Evolutionary conservation across 2,797 vertebrate species (phyloP), one percentile per base, ranked within the genome.

Genomic region (Oreochromis mossambicus): DNA sequence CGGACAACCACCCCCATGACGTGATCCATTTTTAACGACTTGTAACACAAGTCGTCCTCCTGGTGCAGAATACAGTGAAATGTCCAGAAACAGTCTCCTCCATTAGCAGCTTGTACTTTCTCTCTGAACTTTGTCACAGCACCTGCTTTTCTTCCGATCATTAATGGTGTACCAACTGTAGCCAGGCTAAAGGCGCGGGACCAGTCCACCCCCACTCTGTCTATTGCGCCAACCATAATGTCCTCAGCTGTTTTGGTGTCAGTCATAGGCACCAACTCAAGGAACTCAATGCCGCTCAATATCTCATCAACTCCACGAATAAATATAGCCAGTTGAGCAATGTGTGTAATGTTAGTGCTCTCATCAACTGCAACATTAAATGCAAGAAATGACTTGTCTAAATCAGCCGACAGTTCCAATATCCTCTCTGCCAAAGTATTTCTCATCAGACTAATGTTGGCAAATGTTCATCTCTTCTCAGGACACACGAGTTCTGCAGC

Each of bases 41-140:
- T 29, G 14, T 29, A 56, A 29, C 0, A 0, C 26, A 0, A 32
- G 0, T 34, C 58, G 0, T 34, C 32, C 4, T 36, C 58, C 58
- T 38, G 34, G 34, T 58, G 55, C 26, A 63, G 34, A 63, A 13
- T 1, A 13, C 6, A 63, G 34, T 63, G 58, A 63, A 2, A 63
- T 38, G 58, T 63, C 34, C 58, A 13, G 34, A 63, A 38, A n/a
- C 19, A 3, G 11, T 38, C 17, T 38, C 26, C 55, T 32, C 26
- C 55, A 17, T 58, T 58, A 32, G 55, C 26, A 1, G 26, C 55
- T 58, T 58, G 55, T 5, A 58, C 14, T 3, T 58, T 17, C 55
- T 58, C 14, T 32, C 14, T 10, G 55, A 32, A 4, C 26, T 32
- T 17, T 32, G 55, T 58, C 26, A 58, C 26, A 58, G 26, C 26